Evolutionary conservation across 2,888 invertebrate genomes (phyloP), one percentile per base, ranked within the genome.

Genomic region (Pristionchus exspectatus): DNA sequence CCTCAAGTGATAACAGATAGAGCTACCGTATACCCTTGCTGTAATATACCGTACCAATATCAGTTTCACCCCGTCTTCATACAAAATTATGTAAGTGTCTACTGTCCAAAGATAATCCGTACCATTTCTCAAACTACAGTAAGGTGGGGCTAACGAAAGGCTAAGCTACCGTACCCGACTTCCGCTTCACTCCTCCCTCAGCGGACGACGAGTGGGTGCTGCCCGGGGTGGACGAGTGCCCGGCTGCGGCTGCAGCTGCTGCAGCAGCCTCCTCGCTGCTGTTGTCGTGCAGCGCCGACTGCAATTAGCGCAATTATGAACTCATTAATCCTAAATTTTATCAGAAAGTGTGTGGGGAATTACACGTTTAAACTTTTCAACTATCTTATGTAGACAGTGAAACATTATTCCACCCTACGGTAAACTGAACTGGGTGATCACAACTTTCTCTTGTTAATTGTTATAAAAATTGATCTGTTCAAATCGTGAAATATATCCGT

Each of bases 171-270:
- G 44, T 81, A 81, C 81, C 81, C 50, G 81, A 50, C 81, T 81
- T 81, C 27, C 81, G 3, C 50, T 81, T 81, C 9, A 81, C 27
- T 2, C 81, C 81, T n/a, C 81, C 81, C 0, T 81, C 81, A 10
- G 74, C 74, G 4, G 74, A 74, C 21, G 74, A 74, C 12, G 81
- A 81, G 27, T 81, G 54, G 2, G 81, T 81, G 81, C 81, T 81
- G 3, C 81, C 81, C 12, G 81, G 81, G 7, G 81, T 81, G 50
- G 81, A 81, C 12, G 81, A 81, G 27, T 81, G 81, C 16, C 81
- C 81, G 27, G 81, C 50, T 0, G n/a, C n/a, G 27, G 81, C 50
- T 21, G 44, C 50, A n/a, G 44, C 21, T n/a, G 63, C 63, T n/a
- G 63, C 63, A n/a, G 63, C 63, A n/a, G 33, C 72, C 72, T 30